Percentiles rank a stretch among this genome's conserved stretches.
Evolutionary conservation across 2,797 vertebrate species (phyloP).

Genomic region (Emydoidea blandingii): DNA sequence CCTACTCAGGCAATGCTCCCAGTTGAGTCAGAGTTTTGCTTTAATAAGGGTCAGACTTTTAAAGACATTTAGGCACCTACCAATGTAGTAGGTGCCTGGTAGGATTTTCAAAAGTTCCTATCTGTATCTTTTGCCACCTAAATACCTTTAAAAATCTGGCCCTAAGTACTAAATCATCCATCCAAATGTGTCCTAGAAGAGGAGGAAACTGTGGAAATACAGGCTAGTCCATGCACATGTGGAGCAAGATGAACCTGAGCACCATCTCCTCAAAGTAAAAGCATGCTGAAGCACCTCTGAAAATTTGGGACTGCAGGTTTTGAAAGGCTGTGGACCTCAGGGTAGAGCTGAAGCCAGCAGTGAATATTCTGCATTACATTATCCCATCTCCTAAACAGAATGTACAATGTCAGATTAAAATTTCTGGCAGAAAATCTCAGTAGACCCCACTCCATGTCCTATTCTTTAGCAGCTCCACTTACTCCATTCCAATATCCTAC

Average conservation of each 20-base stretch:
- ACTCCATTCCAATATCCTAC: background rate
- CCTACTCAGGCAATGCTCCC: background rate
- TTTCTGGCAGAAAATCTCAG: background rate
- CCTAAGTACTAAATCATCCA: too few relatives aligned
- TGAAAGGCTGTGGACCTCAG: background rate
- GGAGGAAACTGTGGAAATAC: background rate
- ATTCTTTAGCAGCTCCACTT: background rate
- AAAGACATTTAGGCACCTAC: too few relatives aligned
- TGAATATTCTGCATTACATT: background rate
- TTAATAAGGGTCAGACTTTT: background rate
- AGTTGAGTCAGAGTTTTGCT: background rate
- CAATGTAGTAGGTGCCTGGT: too few relatives aligned
- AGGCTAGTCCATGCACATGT: accelerated
- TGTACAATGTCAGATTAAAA: background rate
- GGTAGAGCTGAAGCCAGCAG: background rate
- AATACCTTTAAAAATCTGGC: too few relatives aligned
- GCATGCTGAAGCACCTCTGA: background rate
- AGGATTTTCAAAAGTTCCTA: too few relatives aligned
- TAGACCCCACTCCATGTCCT: background rate
- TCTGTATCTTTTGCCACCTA: too few relatives aligned
- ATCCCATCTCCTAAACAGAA: background rate
- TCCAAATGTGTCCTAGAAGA: background rate
- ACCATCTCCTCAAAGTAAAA: background rate
- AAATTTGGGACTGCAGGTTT: background rate
- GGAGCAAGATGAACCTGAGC: background rate